Base-by-base conservation (phyloP, 1,140 invertebrate species). In the Drosophila leontia region DNA sequence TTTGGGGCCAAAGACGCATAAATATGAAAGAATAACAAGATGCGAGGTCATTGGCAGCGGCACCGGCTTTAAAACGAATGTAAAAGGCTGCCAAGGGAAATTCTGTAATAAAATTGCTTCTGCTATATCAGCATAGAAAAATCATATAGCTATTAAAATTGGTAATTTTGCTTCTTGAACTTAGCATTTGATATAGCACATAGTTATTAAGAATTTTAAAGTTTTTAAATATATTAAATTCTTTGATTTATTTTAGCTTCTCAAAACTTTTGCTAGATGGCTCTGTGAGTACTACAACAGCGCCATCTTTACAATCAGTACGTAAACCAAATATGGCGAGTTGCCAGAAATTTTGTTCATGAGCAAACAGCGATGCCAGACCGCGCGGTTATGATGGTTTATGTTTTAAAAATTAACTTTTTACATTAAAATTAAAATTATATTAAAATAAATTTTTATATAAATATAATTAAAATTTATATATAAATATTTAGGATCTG, bases 11-110 rank as follows among this genome's bases (percentile, higher is more conserved):
- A 56, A 69, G 63, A 75, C 77, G 78, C 85, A 90, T 81, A 75
- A 59, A 83, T 44, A 35, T 17, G 26, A 78, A 78, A 69, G 60
- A 62, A 48, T 63, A 60, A 42, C 67, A 48, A 37, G 23, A 19
- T 23, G 57, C 71, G 80, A 75, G 84, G 78, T 88, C 84, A 88
- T 78, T 87, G 82, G 75, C 81, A 85, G 72, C 62, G 58, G 42
- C 75, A 82, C 57, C 64, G 44, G 65, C 68, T 62, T 15, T 45
- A 51, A n/a, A 56, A 19, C 47, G 37, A 71, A 82, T 82, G 39
- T 67, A 61, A 80, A 85, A 56, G 71, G 56, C 35, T 12, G 53
- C 41, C 61, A 39, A 34, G 55, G 32, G 29, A 72, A 51, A 26
- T n/a, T 47, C 47, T 74, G 47, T 70, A 55, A 78, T 64, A 19